Evolutionary conservation across 2,113 vertebrate genomes (phyloP), one percentile per base, ranked within the genome.

Genomic region (Vicugna pacos): DNA sequence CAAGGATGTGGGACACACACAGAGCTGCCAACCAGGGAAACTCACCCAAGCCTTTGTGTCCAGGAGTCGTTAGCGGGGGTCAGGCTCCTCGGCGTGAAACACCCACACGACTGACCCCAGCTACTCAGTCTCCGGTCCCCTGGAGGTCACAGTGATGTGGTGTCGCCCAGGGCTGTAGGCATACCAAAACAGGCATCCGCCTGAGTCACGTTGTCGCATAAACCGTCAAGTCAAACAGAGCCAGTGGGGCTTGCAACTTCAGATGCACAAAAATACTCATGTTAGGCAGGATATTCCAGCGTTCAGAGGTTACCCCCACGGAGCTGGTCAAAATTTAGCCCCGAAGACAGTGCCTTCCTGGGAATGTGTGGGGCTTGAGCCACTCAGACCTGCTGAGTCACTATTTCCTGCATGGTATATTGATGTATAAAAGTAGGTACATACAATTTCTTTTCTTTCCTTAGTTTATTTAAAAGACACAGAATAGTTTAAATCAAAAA

Each of bases 201-300:
- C 14, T 12, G 15, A 7, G 14, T 30, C 50, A 3, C 35, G 6
- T 0, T 13, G 52, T 9, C 46, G 28, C 22, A 3, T 17, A 2
- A 54, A 32, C 4, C 1, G 12, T 14, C 15, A 32, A 38, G 62
- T 20, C 38, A 14, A 11, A 30, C 35, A 20, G 15, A 16, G 12
- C 16, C 64, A 70, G 83, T 15, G 7, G 3, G 15, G 65, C 48
- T 65, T 30, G 26, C 7, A 65, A 17, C n/a, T 32, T 35, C n/a
- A 6, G n/a, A 6, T 22, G 8, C 30, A 52, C 17, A 52, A 30
- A 50, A 15, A 32, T 17, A 9, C 15, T 16, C 48, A 11, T 3
- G 20, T 50, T 19, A 52, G 11, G 67, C 26, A 73, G 69, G 35
- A 10, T 2, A 14, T 16, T 8, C 16, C 3, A 30, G 67, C 30